These are phyloP conservation scores for Sebastes schlegelii DNA, from an alignment of 2,113 vertebrate genomes.

Conservation along the genomic window DNA sequence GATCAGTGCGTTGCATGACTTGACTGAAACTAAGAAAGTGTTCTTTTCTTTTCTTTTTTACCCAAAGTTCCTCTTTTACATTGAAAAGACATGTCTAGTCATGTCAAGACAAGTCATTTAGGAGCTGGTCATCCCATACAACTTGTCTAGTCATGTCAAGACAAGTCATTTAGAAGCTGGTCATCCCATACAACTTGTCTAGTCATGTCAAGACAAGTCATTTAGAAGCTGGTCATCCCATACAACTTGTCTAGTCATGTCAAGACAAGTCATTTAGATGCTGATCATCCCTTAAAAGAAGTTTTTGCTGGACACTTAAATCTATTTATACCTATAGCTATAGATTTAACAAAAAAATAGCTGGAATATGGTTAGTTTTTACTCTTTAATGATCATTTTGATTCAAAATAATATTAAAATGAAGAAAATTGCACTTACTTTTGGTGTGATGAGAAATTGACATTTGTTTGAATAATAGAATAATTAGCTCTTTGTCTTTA, in stretches of 20 bases:
- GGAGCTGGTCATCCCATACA: too few species aligned
- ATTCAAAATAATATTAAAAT: background rate
- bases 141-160: too few species aligned
- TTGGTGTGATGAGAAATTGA: background rate
- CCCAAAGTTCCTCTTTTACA: background rate
- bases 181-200: too few species aligned
- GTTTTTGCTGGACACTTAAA: background rate
- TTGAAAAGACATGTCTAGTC: background rate
- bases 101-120: background rate
- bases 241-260: too few species aligned
- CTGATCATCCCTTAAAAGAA: background rate
- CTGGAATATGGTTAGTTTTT: background rate
- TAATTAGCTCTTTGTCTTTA: background rate
- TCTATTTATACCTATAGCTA: background rate
- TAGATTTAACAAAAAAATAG: background rate
- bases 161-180: too few species aligned
- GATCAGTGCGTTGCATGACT: constrained; percentile 43
- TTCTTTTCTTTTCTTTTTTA: background rate
- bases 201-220: too few species aligned
- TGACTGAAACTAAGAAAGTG: constrained; percentile 16
- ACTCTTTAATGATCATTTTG: background rate
- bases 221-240: too few species aligned
- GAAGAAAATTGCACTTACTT: background rate
- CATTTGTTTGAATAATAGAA: background rate
- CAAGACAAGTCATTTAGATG: constrained; percentile 24